Conservation (phyloP, 2,113 vertebrate species). For the Hemichromis elongatus region DNA sequence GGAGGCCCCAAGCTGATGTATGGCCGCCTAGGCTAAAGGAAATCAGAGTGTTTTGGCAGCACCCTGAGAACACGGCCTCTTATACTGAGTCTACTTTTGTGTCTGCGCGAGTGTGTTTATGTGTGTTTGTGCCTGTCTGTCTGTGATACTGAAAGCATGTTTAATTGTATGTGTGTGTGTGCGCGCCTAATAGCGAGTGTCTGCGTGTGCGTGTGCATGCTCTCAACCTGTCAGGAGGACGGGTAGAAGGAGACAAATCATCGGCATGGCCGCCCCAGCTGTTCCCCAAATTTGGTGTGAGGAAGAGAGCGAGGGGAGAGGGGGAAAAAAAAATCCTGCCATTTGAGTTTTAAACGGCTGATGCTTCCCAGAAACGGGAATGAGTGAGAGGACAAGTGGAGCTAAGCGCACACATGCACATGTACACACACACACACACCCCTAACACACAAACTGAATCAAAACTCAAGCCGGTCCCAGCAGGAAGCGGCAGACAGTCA, state of each 20-base stretch:
- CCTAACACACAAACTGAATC: neutral
- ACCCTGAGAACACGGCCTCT: slow-evolving; percentile 86
- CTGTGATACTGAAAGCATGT: slow-evolving; percentile 43
- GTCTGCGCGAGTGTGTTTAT: slow-evolving; percentile 12
- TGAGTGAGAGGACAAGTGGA: slow-evolving; percentile 57
- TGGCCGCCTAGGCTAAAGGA: slow-evolving; percentile 88
- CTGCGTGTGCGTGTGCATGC: slow-evolving; percentile 34
- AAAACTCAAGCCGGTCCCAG: slow-evolving; percentile 36
- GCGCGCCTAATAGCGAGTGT: slow-evolving; percentile 23
- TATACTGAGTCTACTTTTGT: slow-evolving; percentile 64
- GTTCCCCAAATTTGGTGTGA: slow-evolving; percentile 80
- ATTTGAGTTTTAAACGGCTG: slow-evolving; percentile 71
- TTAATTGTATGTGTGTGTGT: slow-evolving; percentile 55
- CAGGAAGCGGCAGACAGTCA: slow-evolving; percentile 26
- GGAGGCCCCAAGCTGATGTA: slow-evolving; percentile 90
- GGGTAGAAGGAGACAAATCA: slow-evolving; percentile 75
- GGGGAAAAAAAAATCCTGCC: slow-evolving; percentile 37
- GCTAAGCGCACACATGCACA: neutral
- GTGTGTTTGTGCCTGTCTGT: slow-evolving; percentile 50
- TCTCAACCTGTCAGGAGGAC: slow-evolving; percentile 70
- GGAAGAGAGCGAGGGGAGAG: slow-evolving; percentile 49
- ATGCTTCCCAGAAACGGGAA: slow-evolving; percentile 69
- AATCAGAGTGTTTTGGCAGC: slow-evolving; percentile 95
- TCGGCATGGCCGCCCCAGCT: slow-evolving; percentile 74
- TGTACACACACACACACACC: neutral